These are phyloP conservation scores for Strix uralensis DNA, from an alignment of 2,113 vertebrate species.

Conservation along the genomic window DNA sequence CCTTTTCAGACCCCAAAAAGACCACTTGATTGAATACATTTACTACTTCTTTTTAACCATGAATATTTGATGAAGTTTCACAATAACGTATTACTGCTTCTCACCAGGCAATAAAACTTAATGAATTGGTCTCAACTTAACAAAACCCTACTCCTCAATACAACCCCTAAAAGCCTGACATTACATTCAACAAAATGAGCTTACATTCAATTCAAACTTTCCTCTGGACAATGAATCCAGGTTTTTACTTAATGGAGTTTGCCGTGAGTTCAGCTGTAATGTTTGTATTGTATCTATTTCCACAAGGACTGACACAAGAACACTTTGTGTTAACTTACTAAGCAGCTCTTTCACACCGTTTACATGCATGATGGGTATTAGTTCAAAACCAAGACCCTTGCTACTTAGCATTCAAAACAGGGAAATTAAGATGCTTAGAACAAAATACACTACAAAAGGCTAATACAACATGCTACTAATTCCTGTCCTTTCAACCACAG, in stretches of 20 bases:
- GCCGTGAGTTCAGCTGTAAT: conserved; percentile 98
- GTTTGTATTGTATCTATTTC: conserved; percentile 99
- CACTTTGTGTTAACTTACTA: conserved; percentile 98
- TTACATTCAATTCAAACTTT: conserved; percentile 93
- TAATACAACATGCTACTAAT: conserved; percentile 99
- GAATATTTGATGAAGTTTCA: conserved; percentile 99
- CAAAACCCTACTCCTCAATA: conserved; percentile 94
- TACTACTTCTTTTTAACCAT: conserved; percentile 99
- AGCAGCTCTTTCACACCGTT: conserved; percentile 99
- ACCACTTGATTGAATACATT: conserved; percentile 99
- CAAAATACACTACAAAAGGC: conserved; percentile 99
- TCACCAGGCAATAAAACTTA: conserved; percentile 99
- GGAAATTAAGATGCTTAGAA: conserved; percentile 99
- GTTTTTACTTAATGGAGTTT: conserved; percentile 98
- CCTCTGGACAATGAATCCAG: conserved; percentile 86
- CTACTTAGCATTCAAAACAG: conserved; percentile 98
- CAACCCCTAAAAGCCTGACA: conserved; percentile 97
- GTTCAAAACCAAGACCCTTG: conserved; percentile 95
- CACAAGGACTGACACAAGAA: conserved; percentile 99
- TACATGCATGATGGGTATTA: conserved; percentile 98
- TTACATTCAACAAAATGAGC: conserved; percentile 99
- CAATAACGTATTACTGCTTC: conserved; percentile 98
- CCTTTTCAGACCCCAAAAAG: conserved; percentile 82
- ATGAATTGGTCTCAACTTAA: conserved; percentile 99
- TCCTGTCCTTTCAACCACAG: conserved; percentile 93